Base-by-base conservation (phyloP, 1,140 invertebrate species). In the Nixonia krombeini region DNA sequence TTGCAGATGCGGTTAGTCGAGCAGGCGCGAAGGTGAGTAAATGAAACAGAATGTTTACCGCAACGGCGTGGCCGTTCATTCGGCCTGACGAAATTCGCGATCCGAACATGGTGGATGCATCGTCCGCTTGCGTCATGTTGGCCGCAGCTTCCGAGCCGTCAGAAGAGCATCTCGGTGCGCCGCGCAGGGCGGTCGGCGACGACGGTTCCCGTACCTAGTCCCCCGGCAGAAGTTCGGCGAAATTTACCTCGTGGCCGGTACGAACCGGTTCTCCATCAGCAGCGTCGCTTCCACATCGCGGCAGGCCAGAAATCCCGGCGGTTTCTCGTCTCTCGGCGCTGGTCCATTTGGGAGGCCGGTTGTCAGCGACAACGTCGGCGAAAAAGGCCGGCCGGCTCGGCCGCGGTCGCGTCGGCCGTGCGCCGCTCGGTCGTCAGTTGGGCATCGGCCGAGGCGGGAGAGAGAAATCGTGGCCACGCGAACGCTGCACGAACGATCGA, bases 61-160 rank as follows among this genome's bases (percentile, higher is more conserved):
- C 55, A n/a, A n/a, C n/a, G 1, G 56, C 35, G 18, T 66, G 67
- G 21, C 67, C 67, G 21, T 59, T 73, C 33, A 55, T 47, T 13
- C 70, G 67, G 9, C 47, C 45, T 15, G 57, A 31, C 15, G 59
- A 16, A 1, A 44, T 63, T 47, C 70, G 67, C 18, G 58, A 61
- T 28, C 53, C 58, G 47, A 58, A 63, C 7, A 52, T 68, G 47
- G 26, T 38, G 15, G 35, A 52, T 8, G 28, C 18, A 21, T 64
- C 58, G 29, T 59, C 68, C 9, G 57, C 50, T 6, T 62, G 70
- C 17, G 55, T 73, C 52, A 73, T 66, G 28, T 45, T 29, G 42
- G 9, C 8, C 15, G 4, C 5, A 35, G 13, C 33, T 35, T 17
- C 7, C 18, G 15, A 18, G n/a, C 18, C 18, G 3, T 40, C 17